Evolutionary conservation across 2,113 vertebrate species (phyloP), one percentile per base, ranked within the genome.

Genomic region (Mirza zaza): DNA sequence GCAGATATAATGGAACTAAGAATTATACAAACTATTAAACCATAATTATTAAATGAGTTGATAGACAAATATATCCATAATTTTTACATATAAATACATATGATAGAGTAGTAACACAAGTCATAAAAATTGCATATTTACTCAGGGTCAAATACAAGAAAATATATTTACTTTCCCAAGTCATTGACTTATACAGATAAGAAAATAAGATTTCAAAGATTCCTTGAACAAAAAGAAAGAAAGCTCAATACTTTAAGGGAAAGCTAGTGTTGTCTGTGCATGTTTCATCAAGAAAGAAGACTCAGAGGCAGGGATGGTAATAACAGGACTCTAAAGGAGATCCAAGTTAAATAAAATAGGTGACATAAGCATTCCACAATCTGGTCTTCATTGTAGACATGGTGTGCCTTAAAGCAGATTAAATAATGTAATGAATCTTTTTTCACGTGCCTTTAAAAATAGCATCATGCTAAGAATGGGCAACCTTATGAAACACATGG

Each of bases 371-470:
- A 92, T 87, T 61, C 83, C 82, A 48, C 79, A 96, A 27, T 11
- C 85, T 75, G 77, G 61, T 83, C 42, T 36, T 94, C 21, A 90
- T 87, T 84, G 1, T 83, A 68, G 55, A 80, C 3, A 27, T 55
- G 18, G 70, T 65, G 0, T 96, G 15, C n/a, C 61, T 95, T 92
- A 94, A 57, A 82, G 50, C 52, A 55, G 95, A 91, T 97, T 81
- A 92, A 95, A 94, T 76, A 95, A 97, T 94, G 84, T 93, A 61
- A 63, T 95, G n/a, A 85, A 80, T 90, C 73, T 39, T 61, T 81
- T 88, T 57, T 96, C 77, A 21, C 11, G 88, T 87, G 2, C 82
- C 96, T 96, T 63, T 96, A 96, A 97, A 96, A 87, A 65, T 92
- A 77, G 75, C 80, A 96, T 95, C 65, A 96, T 89, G 75, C 81